A percentile compares a stretch with the other conserved stretches of the same genome.
Conservation (phyloP, 2,113 vertebrate genomes). For the Eudorcas thomsonii region DNA sequence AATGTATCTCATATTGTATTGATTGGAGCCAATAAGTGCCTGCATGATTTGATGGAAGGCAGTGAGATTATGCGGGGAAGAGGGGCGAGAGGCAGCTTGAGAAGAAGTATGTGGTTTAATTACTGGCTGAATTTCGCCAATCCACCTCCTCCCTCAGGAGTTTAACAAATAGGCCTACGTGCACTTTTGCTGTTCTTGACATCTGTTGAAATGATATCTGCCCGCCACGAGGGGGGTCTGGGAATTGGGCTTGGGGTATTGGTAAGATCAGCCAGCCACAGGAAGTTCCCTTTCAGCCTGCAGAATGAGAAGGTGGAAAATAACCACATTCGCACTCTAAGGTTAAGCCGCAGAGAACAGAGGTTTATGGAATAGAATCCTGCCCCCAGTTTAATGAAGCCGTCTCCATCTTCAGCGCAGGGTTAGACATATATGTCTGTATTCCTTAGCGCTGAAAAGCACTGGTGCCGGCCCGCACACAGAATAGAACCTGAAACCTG, state of each 20-base stretch:
- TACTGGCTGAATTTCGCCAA: conserved; percentile 82
- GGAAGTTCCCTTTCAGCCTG: conserved; percentile 69
- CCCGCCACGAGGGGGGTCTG: conserved; percentile 68
- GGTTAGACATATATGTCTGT: not conserved
- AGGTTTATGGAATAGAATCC: conserved; percentile 46
- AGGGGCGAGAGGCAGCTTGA: conserved; percentile 70
- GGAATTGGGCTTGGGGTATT: conserved; percentile 77
- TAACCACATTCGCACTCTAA: conserved; percentile 60
- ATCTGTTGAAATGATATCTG: conserved; percentile 85
- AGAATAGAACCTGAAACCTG: not conserved
- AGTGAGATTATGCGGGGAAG: conserved; percentile 76
- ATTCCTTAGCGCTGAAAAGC: conserved; percentile 25
- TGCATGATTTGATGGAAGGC: conserved; percentile 82
- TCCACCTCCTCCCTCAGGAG: conserved; percentile 79
- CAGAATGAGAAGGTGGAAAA: conserved; percentile 68
- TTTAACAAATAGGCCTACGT: conserved; percentile 87
- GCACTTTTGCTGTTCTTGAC: conserved; percentile 83
- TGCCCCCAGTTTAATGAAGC: conserved; percentile 25
- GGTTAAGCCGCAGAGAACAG: conserved; percentile 42
- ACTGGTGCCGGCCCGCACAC: not conserved
- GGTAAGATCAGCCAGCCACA: conserved; percentile 69
- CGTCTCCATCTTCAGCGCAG: not conserved
- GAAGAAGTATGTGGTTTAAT: conserved; percentile 86
- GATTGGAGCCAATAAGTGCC: conserved; percentile 87
- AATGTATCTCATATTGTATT: conserved; percentile 85